These are phyloP conservation scores for Metridium senile DNA, from an alignment of 92 coral and sea anemone species.

Conservation along the genomic window DNA sequence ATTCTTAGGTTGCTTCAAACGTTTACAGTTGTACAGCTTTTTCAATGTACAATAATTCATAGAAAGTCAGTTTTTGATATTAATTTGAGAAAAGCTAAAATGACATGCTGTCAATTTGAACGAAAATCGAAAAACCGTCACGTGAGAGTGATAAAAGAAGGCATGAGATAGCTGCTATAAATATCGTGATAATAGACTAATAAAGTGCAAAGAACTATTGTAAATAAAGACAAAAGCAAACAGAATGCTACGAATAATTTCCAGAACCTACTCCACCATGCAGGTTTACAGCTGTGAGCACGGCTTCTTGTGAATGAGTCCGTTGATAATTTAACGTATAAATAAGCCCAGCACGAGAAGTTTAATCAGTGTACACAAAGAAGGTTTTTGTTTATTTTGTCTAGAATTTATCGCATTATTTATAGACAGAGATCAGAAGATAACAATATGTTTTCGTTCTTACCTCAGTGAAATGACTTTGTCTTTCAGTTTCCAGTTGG, in stretches of 20 bases:
- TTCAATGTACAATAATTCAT: too few species aligned
- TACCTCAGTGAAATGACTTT: slow-evolving; percentile 84
- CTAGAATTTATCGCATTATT: not conserved
- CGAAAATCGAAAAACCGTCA: too few species aligned
- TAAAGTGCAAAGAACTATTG: not conserved
- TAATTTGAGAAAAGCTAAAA: too few species aligned
- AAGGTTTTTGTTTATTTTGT: not conserved
- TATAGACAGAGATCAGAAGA: not conserved
- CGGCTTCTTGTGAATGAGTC: not conserved
- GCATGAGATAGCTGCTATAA: not conserved
- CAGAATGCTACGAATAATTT: not conserved
- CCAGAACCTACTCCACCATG: too few species aligned
- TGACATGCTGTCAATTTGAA: too few species aligned
- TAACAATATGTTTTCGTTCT: slow-evolving; percentile 1
- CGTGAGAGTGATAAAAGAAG: not conserved
- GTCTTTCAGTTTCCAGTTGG: slow-evolving; percentile 70
- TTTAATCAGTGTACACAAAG: not conserved
- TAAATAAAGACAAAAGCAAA: not conserved
- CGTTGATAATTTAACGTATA: not conserved
- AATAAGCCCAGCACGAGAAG: not conserved
- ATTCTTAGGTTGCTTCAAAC: not conserved
- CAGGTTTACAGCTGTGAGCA: not conserved
- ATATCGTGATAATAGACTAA: not conserved
- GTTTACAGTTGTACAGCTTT: too few species aligned
- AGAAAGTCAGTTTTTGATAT: too few species aligned